Base-by-base conservation (phyloP, 2,113 vertebrate genomes). In the Scolopax mira region DNA sequence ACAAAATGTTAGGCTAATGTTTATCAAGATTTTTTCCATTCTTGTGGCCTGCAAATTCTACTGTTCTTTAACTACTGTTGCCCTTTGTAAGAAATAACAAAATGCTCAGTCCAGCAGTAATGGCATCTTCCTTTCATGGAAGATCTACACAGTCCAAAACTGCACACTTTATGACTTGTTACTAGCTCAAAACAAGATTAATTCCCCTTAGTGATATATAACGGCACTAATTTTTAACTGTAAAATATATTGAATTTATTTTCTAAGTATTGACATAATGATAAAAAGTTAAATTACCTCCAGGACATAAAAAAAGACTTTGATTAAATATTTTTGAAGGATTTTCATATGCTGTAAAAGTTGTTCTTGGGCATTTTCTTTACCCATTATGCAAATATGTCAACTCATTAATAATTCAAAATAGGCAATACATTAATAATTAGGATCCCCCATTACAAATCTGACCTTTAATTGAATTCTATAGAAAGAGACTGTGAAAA, bases 391-490 rank as follows among this genome's bases (percentile, higher is more conserved):
- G 98, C 98, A 98, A 98, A 98, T 98, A 98, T 96, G 87, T 96
- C 95, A 97, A 95, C 96, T 88, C 90, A 98, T 98, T 97, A 98
- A 98, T 98, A 98, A 98, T 98, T 98, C 88, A 98, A 97, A 98
- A 96, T 94, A 96, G 89, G 91, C 97, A 98, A 98, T 98, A 96
- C 98, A 98, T 98, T 98, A 98, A 98, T 98, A 98, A 98, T 98
- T 98, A 98, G 98, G 85, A 94, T 88, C 97, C 94, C 79, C 95
- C 93, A 97, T 98, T 98, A 98, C 96, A 98, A 98, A 98, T 97
- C 97, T 98, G 98, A 98, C 98, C 97, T 98, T 98, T 98, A 98
- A 98, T 98, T 98, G 98, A 98, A 98, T 98, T 98, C 98, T 98
- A 97, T 98, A 97, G 97, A 97, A 98, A 97, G 69, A 95, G 91